A percentile compares a stretch with the other conserved stretches of the same genome.
Conservation (phyloP, 2,797 vertebrate genomes). For the Argyrosomus regius region DNA sequence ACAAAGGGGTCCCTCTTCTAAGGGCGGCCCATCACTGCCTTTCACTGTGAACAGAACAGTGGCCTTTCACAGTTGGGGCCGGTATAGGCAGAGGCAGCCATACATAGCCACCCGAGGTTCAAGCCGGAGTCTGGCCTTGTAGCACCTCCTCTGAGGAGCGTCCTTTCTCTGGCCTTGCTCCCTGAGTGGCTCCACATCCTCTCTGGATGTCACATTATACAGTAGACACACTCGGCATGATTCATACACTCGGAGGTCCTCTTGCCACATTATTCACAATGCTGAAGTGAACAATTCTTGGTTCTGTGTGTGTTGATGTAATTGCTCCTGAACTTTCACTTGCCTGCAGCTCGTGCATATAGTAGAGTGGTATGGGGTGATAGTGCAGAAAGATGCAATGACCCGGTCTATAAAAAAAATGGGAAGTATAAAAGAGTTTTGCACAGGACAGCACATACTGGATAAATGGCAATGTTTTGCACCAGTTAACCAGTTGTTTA, state of each 20-base stretch:
- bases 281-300: constrained; percentile 57
- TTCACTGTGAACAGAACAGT: constrained; percentile 85
- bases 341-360: constrained; percentile 16
- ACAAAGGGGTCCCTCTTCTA: constrained; percentile 85
- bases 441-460: neutral
- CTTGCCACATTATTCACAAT: constrained; percentile 54
- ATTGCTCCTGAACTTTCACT: constrained; percentile 30
- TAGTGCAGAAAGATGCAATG: neutral
- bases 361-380: neutral
- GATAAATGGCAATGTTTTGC: neutral
- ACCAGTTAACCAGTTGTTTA: constrained; percentile 2
- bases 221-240: constrained; percentile 72
- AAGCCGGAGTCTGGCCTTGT: constrained; percentile 72
- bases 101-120: constrained; percentile 75
- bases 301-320: constrained; percentile 50
- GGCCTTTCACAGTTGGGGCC: constrained; percentile 82
- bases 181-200: constrained; percentile 71
- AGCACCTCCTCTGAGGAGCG: constrained; percentile 71
- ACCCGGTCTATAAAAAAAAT: neutral
- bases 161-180: constrained; percentile 75
- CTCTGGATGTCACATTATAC: constrained; percentile 69
- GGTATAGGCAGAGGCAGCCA: constrained; percentile 76
- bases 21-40: constrained; percentile 81
- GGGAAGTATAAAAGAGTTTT: constrained; percentile 9
- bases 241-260: constrained; percentile 69